Conservation (phyloP, 2,113 vertebrate genomes). For the Daboia siamensis region DNA sequence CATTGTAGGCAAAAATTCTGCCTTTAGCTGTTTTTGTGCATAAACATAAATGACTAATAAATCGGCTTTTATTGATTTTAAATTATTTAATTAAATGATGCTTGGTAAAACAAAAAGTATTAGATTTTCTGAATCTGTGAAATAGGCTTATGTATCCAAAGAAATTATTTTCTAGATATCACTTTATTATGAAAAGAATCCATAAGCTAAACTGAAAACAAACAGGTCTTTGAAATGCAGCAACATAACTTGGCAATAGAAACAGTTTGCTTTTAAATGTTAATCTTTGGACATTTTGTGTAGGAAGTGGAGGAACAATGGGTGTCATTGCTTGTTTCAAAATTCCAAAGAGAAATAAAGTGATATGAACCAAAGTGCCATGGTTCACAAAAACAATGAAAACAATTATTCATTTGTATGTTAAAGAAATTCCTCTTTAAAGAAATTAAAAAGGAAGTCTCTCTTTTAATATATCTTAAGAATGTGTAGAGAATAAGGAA, state of each 20-base stretch:
- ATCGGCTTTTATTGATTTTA: neutral
- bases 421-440: neutral
- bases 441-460: neutral
- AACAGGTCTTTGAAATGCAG: constrained; percentile 28
- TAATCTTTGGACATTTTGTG: neutral
- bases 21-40: neutral
- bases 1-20: neutral
- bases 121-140: constrained; percentile 19
- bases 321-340: neutral
- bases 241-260: neutral
- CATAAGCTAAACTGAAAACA: neutral
- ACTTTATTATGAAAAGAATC: neutral
- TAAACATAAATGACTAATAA: neutral
- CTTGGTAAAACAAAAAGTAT: constrained; percentile 4
- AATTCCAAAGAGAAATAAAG: neutral
- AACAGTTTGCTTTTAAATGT: constrained; percentile 13
- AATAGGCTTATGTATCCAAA: neutral
- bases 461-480: neutral
- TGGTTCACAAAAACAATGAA: neutral
- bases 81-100: neutral
- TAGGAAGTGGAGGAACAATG: neutral
- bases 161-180: constrained; percentile 26
- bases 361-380: neutral
- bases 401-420: neutral
- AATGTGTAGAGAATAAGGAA: neutral